Conservation (phyloP, 2,113 vertebrate genomes). For the Ceratotherium simum region DNA sequence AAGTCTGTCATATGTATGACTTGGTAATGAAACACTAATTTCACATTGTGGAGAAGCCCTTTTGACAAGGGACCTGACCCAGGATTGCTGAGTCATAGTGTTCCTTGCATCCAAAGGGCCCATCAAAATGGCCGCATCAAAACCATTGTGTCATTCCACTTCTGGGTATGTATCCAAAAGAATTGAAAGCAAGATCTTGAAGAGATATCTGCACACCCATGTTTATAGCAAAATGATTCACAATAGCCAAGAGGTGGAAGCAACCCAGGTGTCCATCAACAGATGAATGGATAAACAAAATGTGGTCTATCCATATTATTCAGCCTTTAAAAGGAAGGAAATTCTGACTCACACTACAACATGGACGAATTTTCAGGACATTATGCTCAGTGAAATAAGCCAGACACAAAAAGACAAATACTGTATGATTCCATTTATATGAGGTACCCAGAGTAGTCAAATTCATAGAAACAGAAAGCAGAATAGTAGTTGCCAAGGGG, state of each 20-base stretch:
- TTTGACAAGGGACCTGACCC: background rate
- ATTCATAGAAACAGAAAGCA: slow-evolving; percentile 13
- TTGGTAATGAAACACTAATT: slow-evolving; percentile 15
- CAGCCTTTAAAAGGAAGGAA: background rate
- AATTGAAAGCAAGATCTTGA: background rate
- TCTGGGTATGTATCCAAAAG: background rate
- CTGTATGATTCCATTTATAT: background rate
- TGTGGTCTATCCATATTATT: background rate
- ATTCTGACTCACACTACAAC: background rate
- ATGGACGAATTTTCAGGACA: background rate
- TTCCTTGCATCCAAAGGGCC: background rate
- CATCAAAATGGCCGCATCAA: background rate
- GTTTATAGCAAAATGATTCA: background rate
- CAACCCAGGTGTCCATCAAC: background rate
- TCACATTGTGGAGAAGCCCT: background rate
- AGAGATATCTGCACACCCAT: background rate
- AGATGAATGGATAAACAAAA: background rate
- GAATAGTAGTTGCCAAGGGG: background rate
- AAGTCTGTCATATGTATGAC: background rate
- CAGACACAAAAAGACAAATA: background rate
- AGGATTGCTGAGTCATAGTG: background rate
- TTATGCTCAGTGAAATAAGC: slow-evolving; percentile 23
- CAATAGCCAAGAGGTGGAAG: background rate
- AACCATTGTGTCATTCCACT: background rate
- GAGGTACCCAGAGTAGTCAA: background rate